Evolutionary conservation across 2,113 vertebrate genomes (phyloP).

Genomic region (Montifringilla adamsi): DNA sequence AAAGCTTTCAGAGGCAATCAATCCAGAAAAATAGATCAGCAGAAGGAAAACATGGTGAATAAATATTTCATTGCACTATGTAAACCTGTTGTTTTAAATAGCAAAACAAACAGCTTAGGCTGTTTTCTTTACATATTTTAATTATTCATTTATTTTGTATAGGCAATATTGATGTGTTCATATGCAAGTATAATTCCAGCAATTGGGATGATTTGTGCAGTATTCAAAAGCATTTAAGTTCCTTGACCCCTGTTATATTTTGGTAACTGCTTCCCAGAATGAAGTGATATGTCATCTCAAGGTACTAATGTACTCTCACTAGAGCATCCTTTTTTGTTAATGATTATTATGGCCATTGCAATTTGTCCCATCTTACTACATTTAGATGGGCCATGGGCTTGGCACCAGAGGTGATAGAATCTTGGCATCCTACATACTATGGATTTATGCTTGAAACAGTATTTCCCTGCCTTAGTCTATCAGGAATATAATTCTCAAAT

Average conservation of each 20-base stretch:
- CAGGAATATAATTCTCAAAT: not conserved
- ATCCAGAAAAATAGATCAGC: conserved; percentile 44
- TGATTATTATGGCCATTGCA: not conserved
- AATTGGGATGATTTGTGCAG: not conserved
- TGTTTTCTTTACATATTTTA: conserved; percentile 15
- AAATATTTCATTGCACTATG: conserved; percentile 56
- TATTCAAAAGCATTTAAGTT: not conserved
- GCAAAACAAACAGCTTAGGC: not conserved
- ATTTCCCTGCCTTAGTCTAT: not conserved
- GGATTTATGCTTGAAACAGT: not conserved
- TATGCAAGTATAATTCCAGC: not conserved
- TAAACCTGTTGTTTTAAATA: conserved; percentile 48
- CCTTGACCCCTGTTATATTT: not conserved
- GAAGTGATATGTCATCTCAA: not conserved
- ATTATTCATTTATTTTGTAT: conserved; percentile 18
- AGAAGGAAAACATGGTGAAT: conserved; percentile 40
- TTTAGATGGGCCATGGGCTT: not conserved
- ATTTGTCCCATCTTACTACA: not conserved
- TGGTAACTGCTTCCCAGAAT: not conserved
- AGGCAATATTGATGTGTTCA: not conserved
- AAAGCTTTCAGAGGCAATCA: conserved; percentile 63
- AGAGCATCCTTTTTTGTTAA: not conserved
- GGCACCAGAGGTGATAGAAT: not conserved
- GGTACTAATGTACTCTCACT: not conserved
- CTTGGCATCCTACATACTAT: not conserved